A percentile compares a stretch with the other conserved stretches of the same genome.
Evolutionary conservation across 2,888 invertebrate species (phyloP).

Genomic region (Pheosia tremula): DNA sequence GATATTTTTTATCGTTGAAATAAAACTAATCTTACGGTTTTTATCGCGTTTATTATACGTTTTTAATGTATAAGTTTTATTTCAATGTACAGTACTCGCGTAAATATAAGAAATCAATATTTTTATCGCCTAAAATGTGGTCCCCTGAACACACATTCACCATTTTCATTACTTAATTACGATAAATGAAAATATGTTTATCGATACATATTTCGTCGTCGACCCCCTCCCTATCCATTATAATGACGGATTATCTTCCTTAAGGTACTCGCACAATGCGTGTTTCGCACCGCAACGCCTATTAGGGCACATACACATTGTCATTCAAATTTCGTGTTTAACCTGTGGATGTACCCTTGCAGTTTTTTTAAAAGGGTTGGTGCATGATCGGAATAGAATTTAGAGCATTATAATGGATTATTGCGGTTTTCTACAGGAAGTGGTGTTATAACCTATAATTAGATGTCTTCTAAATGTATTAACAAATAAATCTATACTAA

Average conservation of each 20-base stretch:
- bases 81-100: too few relatives aligned
- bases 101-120: too few relatives aligned
- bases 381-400: constrained; percentile 54
- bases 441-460: too few relatives aligned
- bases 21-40: too few relatives aligned
- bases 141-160: too few relatives aligned
- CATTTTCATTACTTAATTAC: too few relatives aligned
- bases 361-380: constrained; percentile 21
- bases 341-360: constrained; percentile 63
- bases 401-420: constrained; percentile 41
- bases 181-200: constrained; percentile 8
- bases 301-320: constrained; percentile 72
- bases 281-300: constrained; percentile 79
- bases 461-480: too few relatives aligned
- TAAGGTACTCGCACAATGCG: constrained; percentile 58
- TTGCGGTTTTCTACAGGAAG: not conserved
- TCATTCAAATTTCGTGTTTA: constrained; percentile 78
- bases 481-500: too few relatives aligned
- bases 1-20: too few relatives aligned
- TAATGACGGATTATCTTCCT: constrained; percentile 71
- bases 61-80: too few relatives aligned
- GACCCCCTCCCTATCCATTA: constrained; percentile 44
- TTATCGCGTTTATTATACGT: too few relatives aligned
- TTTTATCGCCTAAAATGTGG: too few relatives aligned
- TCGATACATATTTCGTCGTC: constrained; percentile 21